Percentiles rank a stretch among this genome's conserved stretches.
Evolutionary conservation across 30 jellyfish, hydroid and myxozoan genomes (phyloP).

Genomic region (Nemopilema nomurai): DNA sequence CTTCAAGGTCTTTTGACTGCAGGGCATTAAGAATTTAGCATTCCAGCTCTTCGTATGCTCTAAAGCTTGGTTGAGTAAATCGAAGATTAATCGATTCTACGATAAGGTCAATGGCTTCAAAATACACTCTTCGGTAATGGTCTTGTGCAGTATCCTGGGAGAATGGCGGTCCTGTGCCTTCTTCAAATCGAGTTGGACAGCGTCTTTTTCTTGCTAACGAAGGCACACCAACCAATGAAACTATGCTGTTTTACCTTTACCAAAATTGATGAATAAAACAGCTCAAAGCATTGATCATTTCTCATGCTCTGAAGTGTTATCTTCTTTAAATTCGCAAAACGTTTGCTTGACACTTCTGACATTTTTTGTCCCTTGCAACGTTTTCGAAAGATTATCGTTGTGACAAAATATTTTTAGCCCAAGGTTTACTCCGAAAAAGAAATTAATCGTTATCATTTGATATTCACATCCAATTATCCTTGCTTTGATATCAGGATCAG

Average conservation of each 20-base stretch:
- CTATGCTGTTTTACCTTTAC: slow-evolving; percentile 29
- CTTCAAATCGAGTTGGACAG: slow-evolving; percentile 36
- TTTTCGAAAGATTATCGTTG: too few species aligned
- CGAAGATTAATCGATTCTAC: neutral
- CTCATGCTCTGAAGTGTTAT: slow-evolving; percentile 29
- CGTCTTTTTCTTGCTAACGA: slow-evolving; percentile 28
- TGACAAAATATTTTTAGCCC: too few species aligned
- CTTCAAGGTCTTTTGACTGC: slow-evolving; percentile 13
- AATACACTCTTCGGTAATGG: slow-evolving; percentile 8
- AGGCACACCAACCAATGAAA: slow-evolving; percentile 25
- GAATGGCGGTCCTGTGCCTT: slow-evolving; percentile 14
- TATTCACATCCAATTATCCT: too few species aligned
- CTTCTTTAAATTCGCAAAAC: neutral
- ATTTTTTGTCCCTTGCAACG: too few species aligned
- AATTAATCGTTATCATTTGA: too few species aligned
- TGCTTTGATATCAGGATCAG: too few species aligned
- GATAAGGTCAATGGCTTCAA: slow-evolving; percentile 9
- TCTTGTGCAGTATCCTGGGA: slow-evolving; percentile 6
- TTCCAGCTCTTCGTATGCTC: slow-evolving; percentile 35
- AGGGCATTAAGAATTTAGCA: slow-evolving; percentile 16
- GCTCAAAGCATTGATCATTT: slow-evolving; percentile 5
- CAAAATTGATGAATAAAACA: slow-evolving; percentile 20
- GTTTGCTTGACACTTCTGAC: too few species aligned
- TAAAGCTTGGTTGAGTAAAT: slow-evolving; percentile 45
- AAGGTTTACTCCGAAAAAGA: too few species aligned